These are phyloP conservation scores for Hoplostethus mediterraneus DNA, from an alignment of 2,797 vertebrate genomes.

Conservation along the genomic window DNA sequence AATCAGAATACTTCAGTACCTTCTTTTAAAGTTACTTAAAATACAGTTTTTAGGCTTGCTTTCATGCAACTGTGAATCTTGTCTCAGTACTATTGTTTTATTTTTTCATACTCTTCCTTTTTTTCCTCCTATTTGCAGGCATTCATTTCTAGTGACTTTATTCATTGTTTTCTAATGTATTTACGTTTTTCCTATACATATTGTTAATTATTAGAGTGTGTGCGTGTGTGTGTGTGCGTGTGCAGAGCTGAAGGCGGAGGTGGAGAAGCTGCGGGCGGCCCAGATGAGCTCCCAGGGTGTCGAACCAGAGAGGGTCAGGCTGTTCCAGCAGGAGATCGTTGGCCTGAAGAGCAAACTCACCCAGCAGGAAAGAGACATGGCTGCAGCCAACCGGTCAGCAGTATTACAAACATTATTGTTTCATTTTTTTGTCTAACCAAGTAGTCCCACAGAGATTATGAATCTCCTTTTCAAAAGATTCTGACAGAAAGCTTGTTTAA, in stretches of 20 bases:
- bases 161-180: no score
- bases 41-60: not conserved
- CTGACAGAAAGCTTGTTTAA: slow-evolving; percentile 5
- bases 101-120: not conserved
- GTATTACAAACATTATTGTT: slow-evolving; percentile 2
- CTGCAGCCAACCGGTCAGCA: slow-evolving; percentile 90
- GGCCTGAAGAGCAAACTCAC: slow-evolving; percentile 87
- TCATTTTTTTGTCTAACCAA: not conserved
- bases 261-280: slow-evolving; percentile 93
- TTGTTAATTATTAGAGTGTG: not conserved
- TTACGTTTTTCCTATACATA: not conserved
- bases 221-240: slow-evolving; percentile 19
- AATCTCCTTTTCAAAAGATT: not conserved
- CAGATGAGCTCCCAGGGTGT: slow-evolving; percentile 88
- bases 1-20: slow-evolving; percentile 1
- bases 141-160: not conserved
- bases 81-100: not conserved
- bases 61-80: not conserved
- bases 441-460: not conserved
- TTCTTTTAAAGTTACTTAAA: slow-evolving; percentile 15
- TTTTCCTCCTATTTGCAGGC: not conserved
- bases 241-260: slow-evolving; percentile 95
- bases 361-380: slow-evolving; percentile 93
- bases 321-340: slow-evolving; percentile 91
- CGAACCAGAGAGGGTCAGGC: slow-evolving; percentile 89